These are phyloP conservation scores for Megaustenia siamemsis DNA, from an alignment of 2,888 invertebrate genomes.

Conservation along the genomic window DNA sequence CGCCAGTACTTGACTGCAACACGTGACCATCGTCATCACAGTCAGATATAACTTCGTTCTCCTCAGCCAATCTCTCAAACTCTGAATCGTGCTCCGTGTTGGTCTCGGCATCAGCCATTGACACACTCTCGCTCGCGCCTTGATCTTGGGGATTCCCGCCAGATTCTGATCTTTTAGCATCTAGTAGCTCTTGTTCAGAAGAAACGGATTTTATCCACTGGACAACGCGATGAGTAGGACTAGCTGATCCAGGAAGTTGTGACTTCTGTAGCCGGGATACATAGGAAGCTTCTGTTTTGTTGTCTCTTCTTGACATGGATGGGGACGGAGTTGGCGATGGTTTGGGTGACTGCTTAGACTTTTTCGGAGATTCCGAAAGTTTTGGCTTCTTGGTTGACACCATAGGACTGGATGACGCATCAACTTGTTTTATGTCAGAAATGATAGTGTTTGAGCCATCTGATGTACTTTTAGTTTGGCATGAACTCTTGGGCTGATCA, in stretches of 20 bases:
- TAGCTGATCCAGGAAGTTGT: slow-evolving; percentile 65
- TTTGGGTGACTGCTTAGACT: slow-evolving; percentile 66
- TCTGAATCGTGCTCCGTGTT: slow-evolving; percentile 65
- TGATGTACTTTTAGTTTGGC: slow-evolving; percentile 64
- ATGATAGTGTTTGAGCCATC: slow-evolving; percentile 29
- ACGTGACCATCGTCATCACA: slow-evolving; percentile 44
- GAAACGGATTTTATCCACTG: slow-evolving; percentile 78
- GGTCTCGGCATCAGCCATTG: slow-evolving; percentile 62
- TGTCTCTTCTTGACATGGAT: slow-evolving; percentile 60
- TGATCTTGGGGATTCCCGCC: not conserved
- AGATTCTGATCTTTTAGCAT: not conserved
- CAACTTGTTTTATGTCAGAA: slow-evolving; percentile 55
- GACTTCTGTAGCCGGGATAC: slow-evolving; percentile 62
- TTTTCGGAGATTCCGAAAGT: slow-evolving; percentile 46
- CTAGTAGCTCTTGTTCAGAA: slow-evolving; percentile 58
- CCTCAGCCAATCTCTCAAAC: slow-evolving; percentile 61
- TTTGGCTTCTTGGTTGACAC: slow-evolving; percentile 48
- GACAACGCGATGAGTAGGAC: slow-evolving; percentile 74
- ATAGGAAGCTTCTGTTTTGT: slow-evolving; percentile 40
- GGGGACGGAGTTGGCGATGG: slow-evolving; percentile 71
- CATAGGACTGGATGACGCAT: slow-evolving; percentile 51
- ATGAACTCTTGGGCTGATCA: slow-evolving; percentile 57
- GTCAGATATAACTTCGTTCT: slow-evolving; percentile 39
- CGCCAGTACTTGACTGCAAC: not conserved
- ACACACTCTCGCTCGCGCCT: slow-evolving; percentile 31